Evolutionary conservation across 1,140 invertebrate genomes (phyloP), one percentile per base, ranked within the genome.

Genomic region (Trichonephila clavata): DNA sequence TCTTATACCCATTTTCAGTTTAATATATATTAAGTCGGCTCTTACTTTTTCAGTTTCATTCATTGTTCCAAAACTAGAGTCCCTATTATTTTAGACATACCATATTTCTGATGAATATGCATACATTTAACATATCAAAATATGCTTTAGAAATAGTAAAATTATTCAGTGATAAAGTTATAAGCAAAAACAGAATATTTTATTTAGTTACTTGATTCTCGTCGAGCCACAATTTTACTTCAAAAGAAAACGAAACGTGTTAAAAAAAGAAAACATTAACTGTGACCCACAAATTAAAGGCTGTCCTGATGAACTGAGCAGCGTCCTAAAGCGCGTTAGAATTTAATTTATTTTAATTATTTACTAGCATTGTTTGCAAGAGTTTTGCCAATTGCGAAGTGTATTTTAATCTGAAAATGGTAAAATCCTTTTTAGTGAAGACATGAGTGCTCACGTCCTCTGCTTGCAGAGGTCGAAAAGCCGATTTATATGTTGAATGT

Each of bases 381-480:
- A 59, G 18, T 59, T n/a, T 32, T 59, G 14, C 6, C 4, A 80
- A 80, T 5, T 90, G 65, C 50, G 7, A 21, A 77, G 43, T 39
- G 43, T 90, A 60, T 60, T 68, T 71, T 77, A 32, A 4, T 27
- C 27, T 50, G 60, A 83, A 43, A 84, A 91, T 91, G 90, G 21
- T 27, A n/a, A 61, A 80, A 63, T 39, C 20, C 5, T 14, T 84
- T 83, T 10, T 50, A 65, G 27, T 61, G 61, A 68, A 87, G 50
- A 65, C 84, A 93, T 93, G 92, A 93, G 92, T 59, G 92, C 84
- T 87, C 84, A 14, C 92, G 92, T 63, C 92, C 92, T 93, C 92
- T 93, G 92, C 92, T 93, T 93, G 92, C 92, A 93, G 92, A 93
- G 92, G 92, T 87, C 84, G 92, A 80, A 87, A 87, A 93, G 84